Conservation (phyloP, 2,113 vertebrate genomes). For the Orthonyx spaldingii region DNA sequence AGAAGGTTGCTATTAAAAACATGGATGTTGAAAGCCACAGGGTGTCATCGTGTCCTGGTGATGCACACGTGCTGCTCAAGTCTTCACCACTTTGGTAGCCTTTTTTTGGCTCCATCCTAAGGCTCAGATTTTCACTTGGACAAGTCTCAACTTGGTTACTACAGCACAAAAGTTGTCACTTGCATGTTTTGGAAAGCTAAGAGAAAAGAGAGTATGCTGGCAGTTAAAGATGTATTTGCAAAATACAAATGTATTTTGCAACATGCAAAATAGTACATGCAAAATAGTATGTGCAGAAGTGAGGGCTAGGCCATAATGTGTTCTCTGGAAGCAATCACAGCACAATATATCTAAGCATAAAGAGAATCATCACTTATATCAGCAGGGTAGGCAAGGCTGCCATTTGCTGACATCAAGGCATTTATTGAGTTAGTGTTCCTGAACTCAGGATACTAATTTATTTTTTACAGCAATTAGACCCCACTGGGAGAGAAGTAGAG, state of each 20-base stretch:
- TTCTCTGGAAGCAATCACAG: not conserved
- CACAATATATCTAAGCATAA: not conserved
- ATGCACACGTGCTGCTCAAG: not conserved
- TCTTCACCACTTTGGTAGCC: not conserved
- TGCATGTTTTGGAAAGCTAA: not conserved
- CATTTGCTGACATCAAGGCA: conserved; percentile 11
- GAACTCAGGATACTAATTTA: not conserved
- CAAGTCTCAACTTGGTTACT: not conserved
- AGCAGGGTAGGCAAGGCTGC: conserved; percentile 12
- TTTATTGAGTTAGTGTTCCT: conserved; percentile 30
- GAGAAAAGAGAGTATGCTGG: not conserved
- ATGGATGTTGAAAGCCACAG: not conserved
- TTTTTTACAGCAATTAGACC: conserved; percentile 33
- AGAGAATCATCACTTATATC: conserved; percentile 28
- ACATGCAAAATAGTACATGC: too few relatives aligned
- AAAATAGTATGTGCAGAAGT: not conserved
- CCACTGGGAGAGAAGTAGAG: not conserved
- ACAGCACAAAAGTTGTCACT: not conserved
- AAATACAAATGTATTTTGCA: too few relatives aligned
- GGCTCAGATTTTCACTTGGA: not conserved
- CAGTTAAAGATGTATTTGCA: not conserved
- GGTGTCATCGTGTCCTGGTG: not conserved
- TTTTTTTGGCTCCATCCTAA: not conserved
- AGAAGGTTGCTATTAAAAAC: not conserved
- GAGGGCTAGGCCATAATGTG: not conserved